Percentiles rank a stretch among this genome's conserved stretches.
Conservation (phyloP, 2,113 vertebrate genomes). For the Tichodroma muraria region DNA sequence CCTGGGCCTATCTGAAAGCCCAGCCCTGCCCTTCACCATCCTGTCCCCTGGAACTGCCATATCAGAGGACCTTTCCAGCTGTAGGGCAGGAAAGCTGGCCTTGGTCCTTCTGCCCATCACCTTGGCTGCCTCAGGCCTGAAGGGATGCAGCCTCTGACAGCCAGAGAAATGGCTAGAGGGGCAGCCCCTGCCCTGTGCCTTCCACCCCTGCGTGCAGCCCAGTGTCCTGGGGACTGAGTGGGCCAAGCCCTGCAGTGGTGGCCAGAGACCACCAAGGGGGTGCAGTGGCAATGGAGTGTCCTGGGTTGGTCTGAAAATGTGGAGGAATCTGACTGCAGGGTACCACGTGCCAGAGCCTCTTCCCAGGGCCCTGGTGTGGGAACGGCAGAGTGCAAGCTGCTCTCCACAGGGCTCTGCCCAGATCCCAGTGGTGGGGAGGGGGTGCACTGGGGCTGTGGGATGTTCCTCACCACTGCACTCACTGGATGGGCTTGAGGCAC, state of each 20-base stretch:
- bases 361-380: background rate
- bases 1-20: background rate
- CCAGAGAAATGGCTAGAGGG: background rate
- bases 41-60: too few relatives aligned
- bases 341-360: background rate
- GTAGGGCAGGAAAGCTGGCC: background rate
- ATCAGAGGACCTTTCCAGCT: background rate
- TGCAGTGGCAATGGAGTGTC: background rate
- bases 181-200: accelerated
- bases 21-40: background rate
- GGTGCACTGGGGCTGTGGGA: background rate
- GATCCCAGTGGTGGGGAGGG: accelerated
- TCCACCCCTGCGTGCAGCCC: background rate
- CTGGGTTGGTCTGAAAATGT: background rate
- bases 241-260: background rate
- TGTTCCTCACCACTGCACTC: background rate
- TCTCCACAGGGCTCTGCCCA: background rate
- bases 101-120: background rate
- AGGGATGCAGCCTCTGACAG: background rate
- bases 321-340: background rate
- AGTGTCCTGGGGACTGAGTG: background rate
- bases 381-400: background rate
- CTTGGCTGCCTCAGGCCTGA: background rate
- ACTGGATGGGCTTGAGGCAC: background rate
- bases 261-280: background rate